Conservation (phyloP, 2,113 vertebrate species). For the Nipponia nippon region DNA sequence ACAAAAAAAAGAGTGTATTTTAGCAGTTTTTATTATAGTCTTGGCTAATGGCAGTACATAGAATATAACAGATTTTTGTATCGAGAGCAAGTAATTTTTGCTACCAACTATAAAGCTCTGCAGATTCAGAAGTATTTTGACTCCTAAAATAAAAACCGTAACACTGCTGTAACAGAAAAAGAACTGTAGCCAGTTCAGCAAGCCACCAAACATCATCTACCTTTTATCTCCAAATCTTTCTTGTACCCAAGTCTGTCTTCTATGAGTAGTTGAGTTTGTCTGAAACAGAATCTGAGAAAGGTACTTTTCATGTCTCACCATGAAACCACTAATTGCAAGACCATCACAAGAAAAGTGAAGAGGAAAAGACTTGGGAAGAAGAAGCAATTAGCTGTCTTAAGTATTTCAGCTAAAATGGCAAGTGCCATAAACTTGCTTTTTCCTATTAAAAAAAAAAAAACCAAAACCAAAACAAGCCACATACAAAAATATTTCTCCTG, state of each 20-base stretch:
- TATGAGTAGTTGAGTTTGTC: not conserved
- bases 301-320: not conserved
- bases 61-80: not conserved
- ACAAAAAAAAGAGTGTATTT: not conserved
- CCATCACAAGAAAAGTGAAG: not conserved
- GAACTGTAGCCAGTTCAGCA: not conserved
- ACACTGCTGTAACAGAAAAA: not conserved
- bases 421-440: not conserved
- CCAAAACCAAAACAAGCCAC: not conserved
- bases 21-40: conserved; percentile 45
- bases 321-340: not conserved
- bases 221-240: not conserved
- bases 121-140: conserved; percentile 4
- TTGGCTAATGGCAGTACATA: conserved; percentile 26
- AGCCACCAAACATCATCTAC: not conserved
- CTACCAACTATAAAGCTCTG: not conserved
- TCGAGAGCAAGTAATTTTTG: not conserved
- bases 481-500: not conserved
- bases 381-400: not conserved
- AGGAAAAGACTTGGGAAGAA: not conserved
- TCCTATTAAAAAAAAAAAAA: not conserved
- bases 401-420: not conserved
- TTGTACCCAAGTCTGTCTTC: not conserved
- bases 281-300: not conserved
- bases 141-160: not conserved